Percentiles rank a stretch among this genome's conserved stretches.
Conservation (phyloP, 2,888 invertebrate species). For the Nipponacmea schrenckii region DNA sequence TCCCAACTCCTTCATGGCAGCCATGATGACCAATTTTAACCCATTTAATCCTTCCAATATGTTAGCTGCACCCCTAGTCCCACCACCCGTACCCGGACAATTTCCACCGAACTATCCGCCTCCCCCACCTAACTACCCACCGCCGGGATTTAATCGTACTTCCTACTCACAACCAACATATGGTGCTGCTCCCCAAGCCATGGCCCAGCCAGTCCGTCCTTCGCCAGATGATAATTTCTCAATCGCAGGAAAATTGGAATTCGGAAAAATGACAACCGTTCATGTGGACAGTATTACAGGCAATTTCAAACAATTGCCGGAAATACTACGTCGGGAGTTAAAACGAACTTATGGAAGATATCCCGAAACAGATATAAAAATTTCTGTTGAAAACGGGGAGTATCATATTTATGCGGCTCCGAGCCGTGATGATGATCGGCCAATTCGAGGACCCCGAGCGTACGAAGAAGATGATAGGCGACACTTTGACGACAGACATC, state of each 20-base stretch:
- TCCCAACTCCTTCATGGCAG: neutral
- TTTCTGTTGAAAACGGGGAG: constrained; percentile 29
- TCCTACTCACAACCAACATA: neutral
- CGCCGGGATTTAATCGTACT: neutral
- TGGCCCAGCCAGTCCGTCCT: neutral
- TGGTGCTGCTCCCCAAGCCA: neutral
- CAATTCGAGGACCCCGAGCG: neutral
- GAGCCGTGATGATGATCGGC: neutral
- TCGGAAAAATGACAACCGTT: constrained; percentile 33
- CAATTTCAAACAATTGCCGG: constrained; percentile 31
- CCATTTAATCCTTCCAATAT: neutral
- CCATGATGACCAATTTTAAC: neutral
- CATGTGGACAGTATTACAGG: constrained; percentile 25
- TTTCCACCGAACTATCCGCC: neutral
- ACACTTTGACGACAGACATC: too few relatives aligned
- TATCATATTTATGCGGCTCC: constrained; percentile 38
- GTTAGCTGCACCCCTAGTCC: neutral
- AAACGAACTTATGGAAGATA: constrained; percentile 30
- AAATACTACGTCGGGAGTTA: constrained; percentile 32
- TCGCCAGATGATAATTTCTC: constrained; percentile 18
- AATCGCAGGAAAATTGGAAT: constrained; percentile 31
- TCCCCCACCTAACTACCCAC: neutral
- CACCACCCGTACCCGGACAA: neutral
- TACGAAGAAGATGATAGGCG: neutral
- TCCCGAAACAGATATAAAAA: constrained; percentile 31